Base-by-base conservation (phyloP, 2,888 invertebrate species). In the Lasioglossum villosulum region DNA sequence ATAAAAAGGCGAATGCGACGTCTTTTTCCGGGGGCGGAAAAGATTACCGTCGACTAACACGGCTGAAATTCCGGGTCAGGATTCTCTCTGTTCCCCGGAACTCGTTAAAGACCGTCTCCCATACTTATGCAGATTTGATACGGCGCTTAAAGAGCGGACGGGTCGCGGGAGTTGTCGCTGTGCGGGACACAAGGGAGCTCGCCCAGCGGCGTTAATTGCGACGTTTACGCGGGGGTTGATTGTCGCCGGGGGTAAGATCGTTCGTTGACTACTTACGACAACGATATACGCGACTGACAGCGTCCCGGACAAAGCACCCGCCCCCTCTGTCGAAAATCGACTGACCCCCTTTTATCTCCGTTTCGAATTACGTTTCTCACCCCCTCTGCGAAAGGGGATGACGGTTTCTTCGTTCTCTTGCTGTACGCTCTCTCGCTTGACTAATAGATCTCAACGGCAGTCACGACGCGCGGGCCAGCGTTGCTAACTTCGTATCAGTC, bases 401-500 rank as follows among this genome's bases (percentile, higher is more conserved):
- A 34, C 52, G 56, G n/a, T 80, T 75, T 72, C 84, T 52, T 48
- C 79, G 81, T 83, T 86, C 87, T 79, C 86, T 87, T 75, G 80
- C 73, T 86, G 16, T 39, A 12, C 56, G 56, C 39, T n/a, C 39
- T 34, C 77, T 68, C 85, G 63, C 83, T 89, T 93, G 93, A 94
- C 93, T 94, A 92, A 94, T 94, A 93, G 93, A 93, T 91, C 90
- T 90, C 89, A 91, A 86, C 92, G 86, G 90, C 91, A 92, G 93
- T 92, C 92, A 92, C 88, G 93, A 93, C 93, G 90, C 93, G 90
- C 94, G 92, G 90, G 91, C 93, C 93, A 93, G 92, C 93, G 93
- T 93, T 91, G 90, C 93, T 89, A 92, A 93, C 93, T 94, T 93
- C 90, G 91, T 93, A 94, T 94, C 93, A 93, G 94, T 93, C 90